phyloP scores from a whole-genome alignment of 2,797 vertebrate species.

The Eupleurogrammus muticus region DNA sequence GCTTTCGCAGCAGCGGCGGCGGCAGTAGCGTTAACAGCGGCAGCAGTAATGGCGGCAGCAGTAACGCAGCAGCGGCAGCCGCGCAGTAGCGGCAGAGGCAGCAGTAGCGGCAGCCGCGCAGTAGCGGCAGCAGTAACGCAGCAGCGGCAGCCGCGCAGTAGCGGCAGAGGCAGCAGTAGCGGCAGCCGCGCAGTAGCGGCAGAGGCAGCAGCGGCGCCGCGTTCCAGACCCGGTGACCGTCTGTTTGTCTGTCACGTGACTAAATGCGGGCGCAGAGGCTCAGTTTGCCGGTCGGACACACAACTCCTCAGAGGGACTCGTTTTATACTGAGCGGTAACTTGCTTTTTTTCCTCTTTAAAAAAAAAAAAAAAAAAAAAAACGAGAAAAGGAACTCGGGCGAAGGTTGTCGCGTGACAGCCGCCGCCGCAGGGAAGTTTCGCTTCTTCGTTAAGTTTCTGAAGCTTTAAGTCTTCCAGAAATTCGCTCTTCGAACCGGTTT shows the following conservation, averaged over 20 bases:
- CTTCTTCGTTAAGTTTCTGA: conserved; percentile 35
- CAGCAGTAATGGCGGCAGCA: too few species aligned
- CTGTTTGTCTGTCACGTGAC: conserved; percentile 59
- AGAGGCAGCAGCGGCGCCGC: not conserved
- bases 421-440: conserved; percentile 36
- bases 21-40: not conserved
- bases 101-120: too few species aligned
- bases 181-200: too few species aligned
- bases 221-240: not conserved
- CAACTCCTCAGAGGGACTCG: not conserved
- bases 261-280: conserved; percentile 33
- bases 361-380: too few species aligned
- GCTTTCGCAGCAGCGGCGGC: not conserved
- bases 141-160: too few species aligned
- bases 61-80: too few species aligned
- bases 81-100: too few species aligned
- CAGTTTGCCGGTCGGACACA: conserved; percentile 9
- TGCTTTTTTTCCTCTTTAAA: not conserved
- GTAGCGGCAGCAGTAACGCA: too few species aligned
- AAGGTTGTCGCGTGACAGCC: conserved; percentile 57
- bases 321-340: not conserved
- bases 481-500: not conserved
- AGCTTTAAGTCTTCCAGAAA: conserved; percentile 2
- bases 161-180: too few species aligned
- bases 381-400: conserved; percentile 45